phyloP scores from a whole-genome alignment of 2,888 invertebrate species.

The Desoria tigrina region DNA sequence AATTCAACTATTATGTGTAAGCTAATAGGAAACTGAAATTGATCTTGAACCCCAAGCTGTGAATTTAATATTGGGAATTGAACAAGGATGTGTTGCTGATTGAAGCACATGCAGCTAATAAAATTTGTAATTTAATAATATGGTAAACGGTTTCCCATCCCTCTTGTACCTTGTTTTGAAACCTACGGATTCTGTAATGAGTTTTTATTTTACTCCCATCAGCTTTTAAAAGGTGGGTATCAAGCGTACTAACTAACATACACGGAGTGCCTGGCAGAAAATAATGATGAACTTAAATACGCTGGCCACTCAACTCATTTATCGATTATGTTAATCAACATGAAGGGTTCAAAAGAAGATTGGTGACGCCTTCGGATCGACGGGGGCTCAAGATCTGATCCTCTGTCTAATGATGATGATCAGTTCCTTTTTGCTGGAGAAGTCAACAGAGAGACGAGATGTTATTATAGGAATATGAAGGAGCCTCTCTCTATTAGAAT shows the following conservation, averaged over 20 bases:
- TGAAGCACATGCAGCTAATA: constrained; percentile 27
- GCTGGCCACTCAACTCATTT: constrained; percentile 16
- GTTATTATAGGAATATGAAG: too few relatives aligned
- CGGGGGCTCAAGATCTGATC: constrained; percentile 38
- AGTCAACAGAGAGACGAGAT: not conserved
- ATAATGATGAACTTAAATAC: not conserved
- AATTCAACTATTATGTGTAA: constrained; percentile 23
- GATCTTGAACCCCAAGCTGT: constrained; percentile 18
- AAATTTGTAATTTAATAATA: constrained; percentile 27
- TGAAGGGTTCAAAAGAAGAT: constrained; percentile 20
- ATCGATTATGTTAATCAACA: constrained; percentile 22
- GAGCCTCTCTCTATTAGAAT: too few relatives aligned
- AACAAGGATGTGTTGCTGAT: constrained; percentile 20
- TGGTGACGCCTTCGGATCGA: constrained; percentile 31
- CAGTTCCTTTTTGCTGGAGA: constrained; percentile 7
- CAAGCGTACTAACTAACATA: too few relatives aligned
- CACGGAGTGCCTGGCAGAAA: too few relatives aligned
- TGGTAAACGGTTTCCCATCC: constrained; percentile 12
- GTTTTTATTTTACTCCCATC: too few relatives aligned
- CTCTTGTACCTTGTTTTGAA: not conserved
- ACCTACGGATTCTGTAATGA: too few relatives aligned
- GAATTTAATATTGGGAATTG: constrained; percentile 18
- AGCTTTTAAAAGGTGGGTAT: too few relatives aligned
- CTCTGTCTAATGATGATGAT: not conserved
- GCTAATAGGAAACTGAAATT: constrained; percentile 24